Evolutionary conservation across 1,140 invertebrate genomes (phyloP), one percentile per base, ranked within the genome.

Genomic region (Amphibalanus amphitrite): DNA sequence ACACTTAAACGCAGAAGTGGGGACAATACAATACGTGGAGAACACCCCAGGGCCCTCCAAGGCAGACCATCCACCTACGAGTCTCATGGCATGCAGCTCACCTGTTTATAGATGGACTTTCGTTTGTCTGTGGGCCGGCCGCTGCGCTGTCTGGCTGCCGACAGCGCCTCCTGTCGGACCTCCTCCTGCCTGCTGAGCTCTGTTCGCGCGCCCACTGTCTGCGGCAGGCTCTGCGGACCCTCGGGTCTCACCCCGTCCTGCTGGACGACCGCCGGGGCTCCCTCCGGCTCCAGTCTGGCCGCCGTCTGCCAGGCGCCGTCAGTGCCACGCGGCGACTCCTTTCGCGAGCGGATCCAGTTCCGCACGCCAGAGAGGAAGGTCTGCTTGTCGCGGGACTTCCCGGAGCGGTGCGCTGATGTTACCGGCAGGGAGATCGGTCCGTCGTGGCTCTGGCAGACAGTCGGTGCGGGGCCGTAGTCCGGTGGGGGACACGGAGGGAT

Each of bases 131-230:
- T 3, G 3, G 65, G 65, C 28, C 65, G 25, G 28, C 25, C 20
- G 72, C 20, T 64, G 29, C 25, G 28, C n/a, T 40, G 29, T 29
- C 47, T n/a, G 67, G 59, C 1, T 26, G 40, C 29, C 17, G 69
- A 70, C 38, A 70, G 38, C 23, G 33, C 8, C 25, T 29, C 29
- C 67, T 30, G 29, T 6, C 65, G 26, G 23, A 65, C 10, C 17
- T 69, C 71, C 23, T 72, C 70, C 20, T 75, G 73, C 47, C 69
- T 75, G 4, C 72, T 72, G 10, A 70, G 72, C 28, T 73, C 72
- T n/a, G n/a, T n/a, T n/a, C n/a, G n/a, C n/a, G n/a, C n/a, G 30
- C 72, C 72, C 38, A 73, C 71, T 33, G 73, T 73, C 15, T 71
- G 69, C 25, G 73, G 67, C 28, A 69, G 67, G 26, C 71, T 69